Evolutionary conservation across 2,888 invertebrate species (phyloP).

Genomic region (Itoplectis maculator): DNA sequence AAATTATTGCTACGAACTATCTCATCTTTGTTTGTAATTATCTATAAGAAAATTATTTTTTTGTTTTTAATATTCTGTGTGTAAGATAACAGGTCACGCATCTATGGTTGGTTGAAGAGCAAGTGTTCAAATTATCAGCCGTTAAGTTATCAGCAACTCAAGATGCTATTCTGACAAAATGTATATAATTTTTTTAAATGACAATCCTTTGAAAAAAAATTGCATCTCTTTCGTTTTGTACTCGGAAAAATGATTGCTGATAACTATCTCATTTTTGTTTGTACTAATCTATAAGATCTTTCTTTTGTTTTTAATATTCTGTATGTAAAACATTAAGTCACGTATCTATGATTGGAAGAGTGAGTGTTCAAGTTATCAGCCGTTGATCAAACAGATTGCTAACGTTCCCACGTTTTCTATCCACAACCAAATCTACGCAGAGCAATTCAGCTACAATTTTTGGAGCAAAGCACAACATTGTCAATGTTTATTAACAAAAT

Average conservation of each 20-base stretch:
- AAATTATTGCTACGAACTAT: background rate
- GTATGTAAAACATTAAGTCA: background rate
- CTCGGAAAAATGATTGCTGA: background rate
- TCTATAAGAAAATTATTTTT: background rate
- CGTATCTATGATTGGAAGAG: background rate
- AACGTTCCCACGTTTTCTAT: background rate
- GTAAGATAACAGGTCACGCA: background rate
- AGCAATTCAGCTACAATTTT: background rate
- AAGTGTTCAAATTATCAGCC: no score
- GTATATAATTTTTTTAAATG: slow-evolving; percentile 12
- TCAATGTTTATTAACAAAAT: background rate
- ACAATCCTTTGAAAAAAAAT: background rate
- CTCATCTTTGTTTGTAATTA: background rate
- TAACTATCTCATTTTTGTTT: background rate
- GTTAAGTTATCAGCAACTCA: no score
- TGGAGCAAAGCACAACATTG: background rate
- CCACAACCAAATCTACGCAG: background rate
- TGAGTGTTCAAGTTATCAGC: background rate
- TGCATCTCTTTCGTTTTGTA: background rate
- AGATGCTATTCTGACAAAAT: background rate
- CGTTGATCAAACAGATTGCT: background rate
- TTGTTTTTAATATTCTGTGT: background rate
- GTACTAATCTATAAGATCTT: background rate
- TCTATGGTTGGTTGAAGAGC: background rate
- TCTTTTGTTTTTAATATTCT: background rate